Evolutionary conservation across 2,113 vertebrate genomes (phyloP), one percentile per base, ranked within the genome.

Genomic region (Trochalopteron elliotii): DNA sequence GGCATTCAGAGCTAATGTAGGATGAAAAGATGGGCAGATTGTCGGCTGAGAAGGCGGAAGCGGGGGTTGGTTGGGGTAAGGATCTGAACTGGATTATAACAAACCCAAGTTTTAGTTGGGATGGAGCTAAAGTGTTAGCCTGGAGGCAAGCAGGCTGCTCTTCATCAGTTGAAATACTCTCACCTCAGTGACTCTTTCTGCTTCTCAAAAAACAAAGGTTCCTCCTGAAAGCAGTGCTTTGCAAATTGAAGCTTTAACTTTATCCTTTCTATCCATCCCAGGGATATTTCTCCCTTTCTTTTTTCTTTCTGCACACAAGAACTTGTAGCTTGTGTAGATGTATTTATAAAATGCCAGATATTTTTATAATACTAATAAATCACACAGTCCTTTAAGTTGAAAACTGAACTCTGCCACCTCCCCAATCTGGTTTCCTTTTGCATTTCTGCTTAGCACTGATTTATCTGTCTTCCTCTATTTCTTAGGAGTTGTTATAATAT

Each of bases 21-120:
- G 79, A 89, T 93, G 89, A 95, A 96, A 96, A 95, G 57, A 56
- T 55, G 52, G 83, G 42, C 53, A 92, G 74, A 77, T 63, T 92
- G 68, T 94, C 28, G 0, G 22, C 10, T 42, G 31, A 90, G 37
- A 65, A 94, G 63, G 59, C 2, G 1, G 53, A 83, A 89, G 59
- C 15, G 15, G 68, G 55, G 53, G 52, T 35, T 94, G 71, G 69
- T 69, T 87, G 24, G 63, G 63, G 23, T 68, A 78, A 89, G 35
- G 65, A 53, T 91, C 67, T 95, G 74, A 97, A 89, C 15, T 89
- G 59, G 79, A 92, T 79, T 94, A 93, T 70, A 81, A 84, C 67
- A 78, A 79, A 90, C 30, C 25, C 49, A 55, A 89, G 37, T 95
- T 79, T 87, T 52, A 80, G 56, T 88, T 68, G 87, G 71, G 86